phyloP scores from a whole-genome alignment of 2,888 invertebrate species.

The Nomada fabriciana region DNA sequence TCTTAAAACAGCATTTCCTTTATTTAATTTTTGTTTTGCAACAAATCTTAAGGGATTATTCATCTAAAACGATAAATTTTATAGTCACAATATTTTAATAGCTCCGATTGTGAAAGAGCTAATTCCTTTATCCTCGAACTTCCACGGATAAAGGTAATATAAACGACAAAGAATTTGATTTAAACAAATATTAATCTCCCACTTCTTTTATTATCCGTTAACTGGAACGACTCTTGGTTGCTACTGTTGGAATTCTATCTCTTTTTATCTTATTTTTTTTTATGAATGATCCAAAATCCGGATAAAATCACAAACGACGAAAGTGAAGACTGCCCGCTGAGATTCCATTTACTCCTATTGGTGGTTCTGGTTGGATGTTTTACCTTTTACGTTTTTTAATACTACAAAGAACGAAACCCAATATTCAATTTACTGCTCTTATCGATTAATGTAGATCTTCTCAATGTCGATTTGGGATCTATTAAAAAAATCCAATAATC shows the following conservation, averaged over 20 bases:
- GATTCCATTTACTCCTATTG: slow-evolving; percentile 30
- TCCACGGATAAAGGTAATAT: not conserved
- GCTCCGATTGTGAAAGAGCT: slow-evolving; percentile 14
- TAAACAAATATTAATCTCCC: slow-evolving; percentile 28
- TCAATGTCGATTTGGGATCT: too few relatives aligned
- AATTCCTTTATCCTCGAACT: not conserved
- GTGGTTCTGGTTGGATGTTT: not conserved
- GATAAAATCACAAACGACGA: slow-evolving; percentile 4
- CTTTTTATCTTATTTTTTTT: not conserved
- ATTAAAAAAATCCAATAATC: too few relatives aligned
- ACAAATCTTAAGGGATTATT: not conserved
- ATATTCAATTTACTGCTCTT: not conserved
- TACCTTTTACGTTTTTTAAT: not conserved
- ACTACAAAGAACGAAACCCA: not conserved
- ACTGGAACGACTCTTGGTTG: slow-evolving; percentile 36
- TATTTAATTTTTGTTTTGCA: not conserved
- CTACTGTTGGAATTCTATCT: slow-evolving; percentile 24
- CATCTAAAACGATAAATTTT: not conserved
- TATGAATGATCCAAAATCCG: not conserved
- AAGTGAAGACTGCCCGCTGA: slow-evolving; percentile 41
- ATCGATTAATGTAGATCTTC: too few relatives aligned
- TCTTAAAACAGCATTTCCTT: too few relatives aligned
- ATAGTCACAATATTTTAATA: not conserved
- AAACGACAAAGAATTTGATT: slow-evolving; percentile 34
- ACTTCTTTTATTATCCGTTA: not conserved